Conservation (phyloP, 2,888 invertebrate species). For the Graphium colonna region DNA sequence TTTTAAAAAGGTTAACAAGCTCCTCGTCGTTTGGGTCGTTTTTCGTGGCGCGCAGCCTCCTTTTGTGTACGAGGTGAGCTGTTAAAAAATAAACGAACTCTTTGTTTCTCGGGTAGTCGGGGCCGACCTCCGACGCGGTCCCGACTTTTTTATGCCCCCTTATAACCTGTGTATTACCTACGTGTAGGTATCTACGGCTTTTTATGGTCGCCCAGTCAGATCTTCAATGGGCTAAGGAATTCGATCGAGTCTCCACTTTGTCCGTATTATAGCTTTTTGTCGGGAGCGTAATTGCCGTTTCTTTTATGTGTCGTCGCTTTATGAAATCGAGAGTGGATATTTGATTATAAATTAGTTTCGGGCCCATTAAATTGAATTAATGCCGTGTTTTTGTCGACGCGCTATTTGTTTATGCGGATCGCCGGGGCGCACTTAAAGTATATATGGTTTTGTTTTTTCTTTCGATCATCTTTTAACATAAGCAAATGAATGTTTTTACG, state of each 20-base stretch:
- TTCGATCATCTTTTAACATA: not conserved
- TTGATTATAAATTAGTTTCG: conserved; percentile 23
- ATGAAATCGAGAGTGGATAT: conserved; percentile 30
- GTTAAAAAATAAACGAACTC: conserved; percentile 80
- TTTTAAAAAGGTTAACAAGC: conserved; percentile 79
- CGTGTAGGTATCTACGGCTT: conserved; percentile 78
- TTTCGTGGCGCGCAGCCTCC: conserved; percentile 74
- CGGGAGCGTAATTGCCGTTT: conserved; percentile 37
- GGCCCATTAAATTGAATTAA: conserved; percentile 21
- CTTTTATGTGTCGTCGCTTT: conserved; percentile 36
- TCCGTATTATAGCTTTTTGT: conserved; percentile 42
- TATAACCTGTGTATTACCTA: conserved; percentile 79
- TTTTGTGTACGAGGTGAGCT: conserved; percentile 77
- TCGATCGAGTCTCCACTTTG: conserved; percentile 75
- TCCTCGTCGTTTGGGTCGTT: conserved; percentile 73
- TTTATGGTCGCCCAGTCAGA: conserved; percentile 77
- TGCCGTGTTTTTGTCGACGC: conserved; percentile 2
- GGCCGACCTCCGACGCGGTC: conserved; percentile 77
- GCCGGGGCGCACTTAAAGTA: not conserved
- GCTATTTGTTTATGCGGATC: conserved; percentile 13
- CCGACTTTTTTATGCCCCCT: conserved; percentile 77
- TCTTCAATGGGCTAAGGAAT: conserved; percentile 79
- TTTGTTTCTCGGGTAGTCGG: conserved; percentile 79
- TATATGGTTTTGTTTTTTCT: not conserved
- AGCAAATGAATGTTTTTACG: not conserved